Evolutionary conservation across 2,797 vertebrate genomes (phyloP).

Genomic region (Chloroceryle inda): DNA sequence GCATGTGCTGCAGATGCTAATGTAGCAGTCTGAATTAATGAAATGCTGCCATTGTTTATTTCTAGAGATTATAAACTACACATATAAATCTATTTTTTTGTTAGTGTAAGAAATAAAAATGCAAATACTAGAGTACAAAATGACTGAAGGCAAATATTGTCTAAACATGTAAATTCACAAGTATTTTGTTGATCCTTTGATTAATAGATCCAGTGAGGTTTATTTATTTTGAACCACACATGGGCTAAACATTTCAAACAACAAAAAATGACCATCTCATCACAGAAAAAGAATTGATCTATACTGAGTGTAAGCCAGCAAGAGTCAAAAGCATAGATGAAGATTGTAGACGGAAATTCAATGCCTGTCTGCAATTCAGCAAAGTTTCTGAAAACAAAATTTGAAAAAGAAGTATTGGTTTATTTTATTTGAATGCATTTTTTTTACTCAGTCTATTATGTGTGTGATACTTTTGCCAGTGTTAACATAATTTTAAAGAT

Average conservation of each 20-base stretch:
- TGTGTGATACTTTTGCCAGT: not conserved
- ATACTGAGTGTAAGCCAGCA: not conserved
- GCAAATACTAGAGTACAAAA: no score
- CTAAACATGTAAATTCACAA: not conserved
- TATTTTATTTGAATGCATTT: not conserved
- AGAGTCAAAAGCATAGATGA: not conserved
- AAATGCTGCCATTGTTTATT: not conserved
- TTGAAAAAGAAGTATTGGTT: not conserved
- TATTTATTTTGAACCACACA: not conserved
- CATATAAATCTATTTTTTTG: not conserved
- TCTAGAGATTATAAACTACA: not conserved
- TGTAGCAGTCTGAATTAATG: not conserved
- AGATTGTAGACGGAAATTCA: not conserved
- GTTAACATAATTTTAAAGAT: not conserved
- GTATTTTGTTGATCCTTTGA: not conserved
- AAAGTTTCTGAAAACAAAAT: not conserved
- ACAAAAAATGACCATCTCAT: not conserved
- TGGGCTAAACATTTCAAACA: not conserved
- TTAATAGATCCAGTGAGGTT: not conserved
- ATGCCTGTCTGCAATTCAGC: not conserved
- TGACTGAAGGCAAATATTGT: not conserved
- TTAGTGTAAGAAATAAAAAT: no score
- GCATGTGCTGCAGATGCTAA: not conserved
- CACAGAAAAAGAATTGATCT: not conserved
- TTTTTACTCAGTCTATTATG: not conserved